These are phyloP conservation scores for Hippoglossus hippoglossus DNA, from an alignment of 2,797 vertebrate genomes.

Conservation along the genomic window DNA sequence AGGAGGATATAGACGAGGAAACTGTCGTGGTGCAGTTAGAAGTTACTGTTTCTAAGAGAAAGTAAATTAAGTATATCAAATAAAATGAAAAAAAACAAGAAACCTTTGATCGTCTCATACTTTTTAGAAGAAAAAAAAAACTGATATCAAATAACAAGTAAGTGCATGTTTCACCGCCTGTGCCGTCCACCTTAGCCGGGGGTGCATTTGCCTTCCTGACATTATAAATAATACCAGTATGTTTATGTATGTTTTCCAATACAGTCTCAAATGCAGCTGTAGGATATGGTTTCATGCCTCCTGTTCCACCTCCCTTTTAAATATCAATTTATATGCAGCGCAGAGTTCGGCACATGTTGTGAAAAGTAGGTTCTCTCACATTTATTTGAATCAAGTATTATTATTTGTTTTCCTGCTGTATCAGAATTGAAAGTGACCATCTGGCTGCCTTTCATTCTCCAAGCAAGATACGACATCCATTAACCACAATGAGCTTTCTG, in stretches of 20 bases:
- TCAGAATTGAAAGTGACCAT: constrained; percentile 23
- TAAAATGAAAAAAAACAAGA: constrained; percentile 9
- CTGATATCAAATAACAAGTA: constrained; percentile 7
- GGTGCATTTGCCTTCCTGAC: constrained; percentile 29
- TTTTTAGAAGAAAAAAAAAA: background rate
- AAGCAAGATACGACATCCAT: constrained; percentile 37
- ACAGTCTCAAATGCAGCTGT: constrained; percentile 46
- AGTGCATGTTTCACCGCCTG: background rate
- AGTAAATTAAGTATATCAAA: constrained; percentile 12
- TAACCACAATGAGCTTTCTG: constrained; percentile 47
- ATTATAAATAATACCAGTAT: constrained; percentile 46
- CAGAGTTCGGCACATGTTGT: constrained; percentile 36
- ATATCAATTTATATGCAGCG: constrained; percentile 69
- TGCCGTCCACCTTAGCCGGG: background rate
- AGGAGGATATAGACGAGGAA: constrained; percentile 38
- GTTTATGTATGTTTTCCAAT: constrained; percentile 68
- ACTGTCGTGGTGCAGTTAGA: constrained; percentile 5
- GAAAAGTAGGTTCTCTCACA: constrained; percentile 30
- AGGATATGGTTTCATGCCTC: constrained; percentile 35
- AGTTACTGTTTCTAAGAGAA: constrained; percentile 17
- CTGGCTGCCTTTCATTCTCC: constrained; percentile 34
- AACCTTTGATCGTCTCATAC: constrained; percentile 8
- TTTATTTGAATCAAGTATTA: constrained; percentile 23
- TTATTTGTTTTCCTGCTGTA: background rate
- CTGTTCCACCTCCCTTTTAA: constrained; percentile 52